Percentiles rank a stretch among this genome's conserved stretches.
These are phyloP conservation scores for Gasteruption jaculator DNA, from an alignment of 2,888 invertebrate genomes.

Conservation along the genomic window DNA sequence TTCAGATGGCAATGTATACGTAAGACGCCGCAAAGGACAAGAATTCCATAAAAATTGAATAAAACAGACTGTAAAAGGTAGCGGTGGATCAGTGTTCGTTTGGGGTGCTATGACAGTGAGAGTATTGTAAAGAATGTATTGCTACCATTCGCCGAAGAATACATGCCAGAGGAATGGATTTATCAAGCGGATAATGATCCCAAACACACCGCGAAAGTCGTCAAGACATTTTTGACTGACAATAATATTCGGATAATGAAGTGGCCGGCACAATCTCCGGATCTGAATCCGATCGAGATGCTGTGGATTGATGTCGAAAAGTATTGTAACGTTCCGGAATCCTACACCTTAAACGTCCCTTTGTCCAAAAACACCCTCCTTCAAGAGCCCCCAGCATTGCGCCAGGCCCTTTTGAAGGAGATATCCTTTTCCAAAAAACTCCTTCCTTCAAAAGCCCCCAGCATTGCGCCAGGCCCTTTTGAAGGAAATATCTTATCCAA, in stretches of 20 bases:
- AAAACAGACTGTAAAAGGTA: conserved; percentile 9
- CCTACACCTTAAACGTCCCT: too few species aligned
- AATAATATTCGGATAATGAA: conserved; percentile 12
- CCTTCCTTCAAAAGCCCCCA: too few species aligned
- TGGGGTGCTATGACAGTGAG: conserved; percentile 13
- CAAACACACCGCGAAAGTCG: conserved; percentile 12
- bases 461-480: too few species aligned
- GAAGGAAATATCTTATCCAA: too few species aligned
- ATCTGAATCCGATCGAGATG: conserved; percentile 14
- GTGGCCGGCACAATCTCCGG: conserved; percentile 15
- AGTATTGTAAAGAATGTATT: neutral
- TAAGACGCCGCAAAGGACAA: conserved; percentile 8
- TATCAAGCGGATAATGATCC: conserved; percentile 18
- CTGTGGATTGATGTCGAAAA: conserved; percentile 13
- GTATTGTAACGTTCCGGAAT: too few species aligned
- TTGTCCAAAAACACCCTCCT: too few species aligned
- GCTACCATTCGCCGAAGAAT: conserved; percentile 9
- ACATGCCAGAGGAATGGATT: conserved; percentile 13
- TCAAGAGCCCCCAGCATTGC: too few species aligned
- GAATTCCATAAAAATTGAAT: conserved; percentile 6
- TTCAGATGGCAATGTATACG: conserved; percentile 12
- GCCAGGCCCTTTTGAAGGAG: too few species aligned
- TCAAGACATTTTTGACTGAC: conserved; percentile 11
- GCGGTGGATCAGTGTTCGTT: conserved; percentile 11
- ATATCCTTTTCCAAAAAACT: too few species aligned